These are phyloP conservation scores for Thamnophis sirtalis DNA, from an alignment of 2,113 vertebrate species.

Conservation along the genomic window DNA sequence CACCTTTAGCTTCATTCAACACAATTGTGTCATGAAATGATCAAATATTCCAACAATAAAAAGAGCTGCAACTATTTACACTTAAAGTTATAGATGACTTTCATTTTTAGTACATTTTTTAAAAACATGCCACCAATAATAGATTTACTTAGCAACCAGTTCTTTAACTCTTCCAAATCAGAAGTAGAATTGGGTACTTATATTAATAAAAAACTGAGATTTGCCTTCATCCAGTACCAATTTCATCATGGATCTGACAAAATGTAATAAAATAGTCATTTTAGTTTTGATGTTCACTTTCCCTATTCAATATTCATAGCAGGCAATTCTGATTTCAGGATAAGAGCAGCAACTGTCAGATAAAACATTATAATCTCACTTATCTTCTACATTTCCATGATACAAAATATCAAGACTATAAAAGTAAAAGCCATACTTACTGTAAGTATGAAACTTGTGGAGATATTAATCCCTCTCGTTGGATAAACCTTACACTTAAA, in stretches of 20 bases:
- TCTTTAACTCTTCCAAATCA: background rate
- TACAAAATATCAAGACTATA: background rate
- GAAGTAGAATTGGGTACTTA: slow-evolving; percentile 1
- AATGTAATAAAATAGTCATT: background rate
- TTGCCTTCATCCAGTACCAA: background rate
- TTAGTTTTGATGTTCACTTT: background rate
- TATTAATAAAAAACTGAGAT: background rate
- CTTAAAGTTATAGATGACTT: slow-evolving; percentile 25
- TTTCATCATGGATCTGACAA: background rate
- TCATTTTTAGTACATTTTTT: slow-evolving; percentile 7
- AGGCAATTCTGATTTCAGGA: slow-evolving; percentile 26
- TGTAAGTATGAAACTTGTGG: background rate
- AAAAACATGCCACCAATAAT: background rate
- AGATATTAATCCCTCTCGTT: background rate
- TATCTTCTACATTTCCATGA: background rate
- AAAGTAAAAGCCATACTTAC: background rate
- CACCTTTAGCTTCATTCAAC: slow-evolving; percentile 44
- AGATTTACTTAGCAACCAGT: slow-evolving; percentile 26
- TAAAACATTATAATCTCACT: slow-evolving; percentile 3
- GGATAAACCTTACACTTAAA: background rate
- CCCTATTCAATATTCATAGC: background rate
- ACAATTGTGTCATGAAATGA: slow-evolving; percentile 25
- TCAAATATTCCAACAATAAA: slow-evolving; percentile 39
- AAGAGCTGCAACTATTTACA: slow-evolving; percentile 31
- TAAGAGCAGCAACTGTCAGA: slow-evolving; percentile 16